These are phyloP conservation scores for Lasiurus borealis DNA, from an alignment of 2,113 vertebrate species.

Conservation along the genomic window DNA sequence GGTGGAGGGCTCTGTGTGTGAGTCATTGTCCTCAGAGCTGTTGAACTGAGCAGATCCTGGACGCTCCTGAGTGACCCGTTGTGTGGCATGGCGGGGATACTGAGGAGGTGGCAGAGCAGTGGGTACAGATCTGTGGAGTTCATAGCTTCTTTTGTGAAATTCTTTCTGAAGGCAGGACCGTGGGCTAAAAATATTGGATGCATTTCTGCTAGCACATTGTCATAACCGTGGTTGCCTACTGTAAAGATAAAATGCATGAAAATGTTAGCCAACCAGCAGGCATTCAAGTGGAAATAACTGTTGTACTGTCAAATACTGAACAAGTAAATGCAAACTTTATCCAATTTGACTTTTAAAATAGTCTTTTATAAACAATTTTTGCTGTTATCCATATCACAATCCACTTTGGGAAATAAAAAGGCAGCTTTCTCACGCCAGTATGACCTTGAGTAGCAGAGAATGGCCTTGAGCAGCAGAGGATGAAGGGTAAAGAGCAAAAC, in stretches of 20 bases:
- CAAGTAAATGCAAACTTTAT: not conserved
- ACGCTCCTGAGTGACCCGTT: conserved; percentile 92
- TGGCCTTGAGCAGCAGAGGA: not conserved
- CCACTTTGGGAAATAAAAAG: conserved; percentile 25
- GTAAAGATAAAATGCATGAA: conserved; percentile 78
- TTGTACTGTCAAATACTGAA: conserved; percentile 3
- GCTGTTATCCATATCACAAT: not conserved
- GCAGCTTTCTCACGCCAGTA: not conserved
- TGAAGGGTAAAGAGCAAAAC: not conserved
- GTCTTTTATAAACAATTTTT: not conserved
- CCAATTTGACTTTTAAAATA: conserved; percentile 36
- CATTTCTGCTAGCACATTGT: conserved; percentile 93
- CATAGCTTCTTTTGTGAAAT: conserved; percentile 89
- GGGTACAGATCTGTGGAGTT: conserved; percentile 93
- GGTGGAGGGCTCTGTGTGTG: not conserved
- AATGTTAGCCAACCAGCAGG: conserved; percentile 61
- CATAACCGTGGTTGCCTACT: conserved; percentile 96
- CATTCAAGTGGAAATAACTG: not conserved
- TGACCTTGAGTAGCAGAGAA: not conserved
- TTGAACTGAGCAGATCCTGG: conserved; percentile 88
- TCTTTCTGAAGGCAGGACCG: conserved; percentile 93
- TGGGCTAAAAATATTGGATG: conserved; percentile 94
- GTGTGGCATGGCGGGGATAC: conserved; percentile 89
- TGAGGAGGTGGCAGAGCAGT: conserved; percentile 93
- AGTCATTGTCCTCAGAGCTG: conserved; percentile 36